Conservation (phyloP, 2,797 vertebrate genomes). For the Poecile montanus region DNA sequence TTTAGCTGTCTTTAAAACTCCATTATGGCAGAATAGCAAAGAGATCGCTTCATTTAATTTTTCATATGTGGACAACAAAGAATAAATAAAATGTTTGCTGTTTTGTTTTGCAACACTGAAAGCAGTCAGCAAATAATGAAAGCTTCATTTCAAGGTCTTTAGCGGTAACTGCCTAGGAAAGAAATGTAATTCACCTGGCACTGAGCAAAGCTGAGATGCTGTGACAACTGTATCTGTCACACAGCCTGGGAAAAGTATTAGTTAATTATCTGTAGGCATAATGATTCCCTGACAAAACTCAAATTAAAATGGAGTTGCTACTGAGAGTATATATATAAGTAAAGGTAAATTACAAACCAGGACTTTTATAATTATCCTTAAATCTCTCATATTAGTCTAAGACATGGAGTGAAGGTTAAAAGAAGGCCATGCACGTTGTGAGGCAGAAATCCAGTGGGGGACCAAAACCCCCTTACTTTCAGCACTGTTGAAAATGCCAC, state of each 20-base stretch:
- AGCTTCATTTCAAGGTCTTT: conserved; percentile 52
- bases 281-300: conserved; percentile 12
- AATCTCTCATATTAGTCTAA: background rate
- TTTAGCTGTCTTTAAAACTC: background rate
- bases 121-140: conserved; percentile 24
- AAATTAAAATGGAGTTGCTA: conserved; percentile 35
- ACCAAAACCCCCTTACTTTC: background rate
- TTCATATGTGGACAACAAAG: background rate
- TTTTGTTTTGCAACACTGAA: background rate
- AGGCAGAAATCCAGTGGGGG: background rate
- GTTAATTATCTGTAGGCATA: conserved; percentile 35
- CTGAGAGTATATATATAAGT: background rate
- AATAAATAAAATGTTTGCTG: background rate
- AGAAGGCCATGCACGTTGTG: background rate
- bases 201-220: background rate
- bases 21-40: background rate
- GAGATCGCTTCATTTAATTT: background rate
- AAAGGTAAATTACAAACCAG: background rate
- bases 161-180: background rate
- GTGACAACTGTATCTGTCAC: conserved; percentile 8
- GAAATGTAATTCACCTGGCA: conserved; percentile 42
- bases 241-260: conserved; percentile 24
- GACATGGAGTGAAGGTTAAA: conserved; percentile 7
- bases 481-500: background rate
- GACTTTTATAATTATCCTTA: background rate